These are phyloP conservation scores for Microtus richardsoni DNA, from an alignment of 2,113 vertebrate genomes.

Conservation along the genomic window DNA sequence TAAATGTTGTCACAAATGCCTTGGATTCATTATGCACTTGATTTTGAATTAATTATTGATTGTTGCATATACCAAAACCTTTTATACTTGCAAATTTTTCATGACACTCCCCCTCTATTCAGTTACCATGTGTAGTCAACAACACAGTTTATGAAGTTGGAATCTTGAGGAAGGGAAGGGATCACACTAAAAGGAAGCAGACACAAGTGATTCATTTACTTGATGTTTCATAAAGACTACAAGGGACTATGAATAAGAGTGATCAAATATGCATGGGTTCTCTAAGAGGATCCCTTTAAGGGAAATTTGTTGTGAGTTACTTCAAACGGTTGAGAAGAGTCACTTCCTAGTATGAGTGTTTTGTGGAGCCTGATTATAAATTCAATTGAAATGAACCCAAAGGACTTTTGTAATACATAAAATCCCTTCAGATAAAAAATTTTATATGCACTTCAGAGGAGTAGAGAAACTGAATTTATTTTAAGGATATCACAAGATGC, in stretches of 20 bases:
- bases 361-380: conserved; percentile 68
- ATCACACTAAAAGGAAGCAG: not conserved
- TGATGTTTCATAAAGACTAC: conserved; percentile 41
- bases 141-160: not conserved
- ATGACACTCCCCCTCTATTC: not conserved
- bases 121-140: not conserved
- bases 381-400: conserved; percentile 67
- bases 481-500: conserved; percentile 45
- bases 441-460: conserved; percentile 1
- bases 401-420: conserved; percentile 49
- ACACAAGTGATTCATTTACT: not conserved
- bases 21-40: not conserved
- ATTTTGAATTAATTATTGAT: not conserved
- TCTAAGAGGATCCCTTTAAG: conserved; percentile 28
- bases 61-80: not conserved
- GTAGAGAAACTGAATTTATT: conserved; percentile 53
- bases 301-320: conserved; percentile 43
- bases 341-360: conserved; percentile 9
- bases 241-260: conserved; percentile 6
- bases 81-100: not conserved
- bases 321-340: conserved; percentile 64
- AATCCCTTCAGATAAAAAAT: conserved; percentile 51
- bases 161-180: not conserved
- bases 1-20: not conserved
- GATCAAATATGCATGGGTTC: conserved; percentile 32